Evolutionary conservation across 2,797 vertebrate genomes (phyloP).

Genomic region (Otolemur crassicaudatus): DNA sequence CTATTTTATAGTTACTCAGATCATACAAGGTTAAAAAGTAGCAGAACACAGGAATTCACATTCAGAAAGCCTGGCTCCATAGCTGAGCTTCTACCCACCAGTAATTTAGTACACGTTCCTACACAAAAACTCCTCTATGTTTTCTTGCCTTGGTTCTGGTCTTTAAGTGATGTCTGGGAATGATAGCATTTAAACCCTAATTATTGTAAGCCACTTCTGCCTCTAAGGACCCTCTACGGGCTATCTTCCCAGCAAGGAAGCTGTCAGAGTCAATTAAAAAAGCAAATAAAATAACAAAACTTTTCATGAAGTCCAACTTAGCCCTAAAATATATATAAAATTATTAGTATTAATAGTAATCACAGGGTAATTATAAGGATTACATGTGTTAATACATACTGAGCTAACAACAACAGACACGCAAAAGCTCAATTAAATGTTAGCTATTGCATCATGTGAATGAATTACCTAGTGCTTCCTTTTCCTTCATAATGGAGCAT

Average conservation of each 20-base stretch:
- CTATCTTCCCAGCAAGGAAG: not conserved
- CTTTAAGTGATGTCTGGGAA: not conserved
- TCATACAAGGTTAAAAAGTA: conserved; percentile 2
- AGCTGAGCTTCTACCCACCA: not conserved
- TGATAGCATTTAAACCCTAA: not conserved
- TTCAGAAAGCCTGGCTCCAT: not conserved
- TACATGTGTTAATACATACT: not conserved
- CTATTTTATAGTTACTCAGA: conserved; percentile 1
- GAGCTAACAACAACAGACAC: conserved; percentile 33
- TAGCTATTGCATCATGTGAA: not conserved
- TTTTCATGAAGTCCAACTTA: conserved; percentile 35
- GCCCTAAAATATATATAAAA: conserved; percentile 36
- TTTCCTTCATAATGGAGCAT: conserved; percentile 19
- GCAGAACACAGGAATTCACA: conserved; percentile 48
- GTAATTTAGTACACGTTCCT: conserved; percentile 20
- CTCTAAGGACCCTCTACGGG: not conserved
- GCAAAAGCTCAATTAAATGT: conserved; percentile 3
- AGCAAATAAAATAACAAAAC: conserved; percentile 43
- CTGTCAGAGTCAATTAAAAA: conserved; percentile 3
- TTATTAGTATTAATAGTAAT: not conserved
- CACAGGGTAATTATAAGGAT: conserved; percentile 29
- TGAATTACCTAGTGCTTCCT: conserved; percentile 41
- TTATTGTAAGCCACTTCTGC: not conserved
- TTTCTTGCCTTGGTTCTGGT: not conserved
- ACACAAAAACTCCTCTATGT: not conserved